A percentile compares a stretch with the other conserved stretches of the same genome.
phyloP scores from a whole-genome alignment of 2,113 vertebrate species.

The Delphinapterus leucas region DNA sequence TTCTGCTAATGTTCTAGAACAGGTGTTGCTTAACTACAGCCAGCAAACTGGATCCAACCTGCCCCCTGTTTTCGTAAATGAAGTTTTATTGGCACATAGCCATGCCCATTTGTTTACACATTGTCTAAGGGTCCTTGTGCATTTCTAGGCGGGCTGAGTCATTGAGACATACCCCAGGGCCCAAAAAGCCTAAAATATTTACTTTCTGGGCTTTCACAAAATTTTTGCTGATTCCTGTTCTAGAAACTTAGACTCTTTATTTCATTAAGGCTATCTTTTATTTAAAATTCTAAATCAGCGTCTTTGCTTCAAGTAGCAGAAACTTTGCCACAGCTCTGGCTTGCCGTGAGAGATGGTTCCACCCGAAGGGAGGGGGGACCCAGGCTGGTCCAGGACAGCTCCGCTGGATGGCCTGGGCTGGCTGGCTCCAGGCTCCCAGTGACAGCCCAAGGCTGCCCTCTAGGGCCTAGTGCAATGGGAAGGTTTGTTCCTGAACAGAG shows the following conservation, averaged over 20 bases:
- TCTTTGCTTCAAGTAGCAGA: neutral
- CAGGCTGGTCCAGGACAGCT: no score
- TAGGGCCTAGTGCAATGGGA: no score
- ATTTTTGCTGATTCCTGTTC: neutral
- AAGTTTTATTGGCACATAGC: slow-evolving; percentile 9
- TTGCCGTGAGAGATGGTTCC: neutral
- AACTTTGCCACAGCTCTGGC: neutral
- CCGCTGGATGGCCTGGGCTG: rapidly evolving
- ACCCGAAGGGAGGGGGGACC: neutral
- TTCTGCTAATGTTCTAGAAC: neutral
- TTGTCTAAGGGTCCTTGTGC: neutral
- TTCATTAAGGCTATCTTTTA: neutral
- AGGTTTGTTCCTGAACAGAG: neutral
- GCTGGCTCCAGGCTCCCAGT: neutral
- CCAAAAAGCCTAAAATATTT: neutral
- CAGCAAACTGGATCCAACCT: neutral
- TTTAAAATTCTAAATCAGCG: neutral
- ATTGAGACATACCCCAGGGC: neutral
- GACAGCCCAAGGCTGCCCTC: neutral
- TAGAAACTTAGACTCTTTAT: neutral
- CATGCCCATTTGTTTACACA: neutral
- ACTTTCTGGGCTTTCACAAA: neutral
- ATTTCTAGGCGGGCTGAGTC: neutral
- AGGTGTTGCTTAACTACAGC: neutral
- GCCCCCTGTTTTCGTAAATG: neutral